Conservation (phyloP, 37 sponge, comb jelly and placozoan genomes). For the Chondrilla cf. caribensis region DNA sequence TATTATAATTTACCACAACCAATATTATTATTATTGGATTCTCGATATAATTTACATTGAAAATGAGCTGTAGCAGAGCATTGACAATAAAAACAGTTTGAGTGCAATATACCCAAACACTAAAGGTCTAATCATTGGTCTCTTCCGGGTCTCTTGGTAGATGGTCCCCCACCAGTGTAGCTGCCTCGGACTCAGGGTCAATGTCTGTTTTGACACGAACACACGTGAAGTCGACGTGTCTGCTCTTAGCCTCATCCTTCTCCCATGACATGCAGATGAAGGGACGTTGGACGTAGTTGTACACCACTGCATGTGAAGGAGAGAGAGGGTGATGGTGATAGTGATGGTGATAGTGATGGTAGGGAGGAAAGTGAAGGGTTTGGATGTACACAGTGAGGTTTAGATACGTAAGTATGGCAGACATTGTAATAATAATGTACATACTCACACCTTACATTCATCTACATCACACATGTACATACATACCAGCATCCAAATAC, state of each 20-base stretch:
- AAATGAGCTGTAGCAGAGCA: no score
- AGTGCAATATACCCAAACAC: not conserved
- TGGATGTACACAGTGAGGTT: not conserved
- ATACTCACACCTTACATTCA: no score
- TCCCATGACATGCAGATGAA: slow-evolving; percentile 92
- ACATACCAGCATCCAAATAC: no score
- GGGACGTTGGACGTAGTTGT: slow-evolving; percentile 96
- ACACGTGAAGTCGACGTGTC: slow-evolving; percentile 97
- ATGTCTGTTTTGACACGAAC: slow-evolving; percentile 85
- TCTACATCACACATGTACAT: no score
- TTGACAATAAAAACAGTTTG: no score
- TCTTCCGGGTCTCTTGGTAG: not conserved
- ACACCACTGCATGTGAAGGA: slow-evolving; percentile 52
- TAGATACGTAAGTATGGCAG: not conserved
- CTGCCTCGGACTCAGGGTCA: slow-evolving; percentile 89
- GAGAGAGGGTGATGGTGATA: no score
- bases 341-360: no score
- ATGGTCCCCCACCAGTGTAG: slow-evolving; percentile 48
- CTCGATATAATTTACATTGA: no score
- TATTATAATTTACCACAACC: no score
- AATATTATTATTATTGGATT: no score
- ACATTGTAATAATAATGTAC: no score
- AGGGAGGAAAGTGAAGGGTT: no score
- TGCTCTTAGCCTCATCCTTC: slow-evolving; percentile 89
- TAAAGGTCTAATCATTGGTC: not conserved